phyloP scores from a whole-genome alignment of 2,888 invertebrate genomes.

The Heteromurus nitidus region DNA sequence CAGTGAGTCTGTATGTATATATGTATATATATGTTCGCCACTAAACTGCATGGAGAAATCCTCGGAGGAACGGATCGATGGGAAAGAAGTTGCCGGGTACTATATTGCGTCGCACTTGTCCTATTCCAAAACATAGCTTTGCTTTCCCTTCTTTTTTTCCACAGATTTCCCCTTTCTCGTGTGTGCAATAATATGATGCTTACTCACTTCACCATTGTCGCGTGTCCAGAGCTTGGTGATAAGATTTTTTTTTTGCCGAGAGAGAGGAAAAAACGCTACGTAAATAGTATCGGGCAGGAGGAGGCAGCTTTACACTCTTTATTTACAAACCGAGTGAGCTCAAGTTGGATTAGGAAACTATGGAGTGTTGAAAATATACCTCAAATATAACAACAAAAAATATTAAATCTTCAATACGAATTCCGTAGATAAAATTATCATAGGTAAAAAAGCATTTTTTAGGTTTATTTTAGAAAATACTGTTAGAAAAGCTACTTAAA shows the following conservation, averaged over 20 bases:
- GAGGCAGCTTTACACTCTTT: not conserved
- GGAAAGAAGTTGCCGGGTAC: slow-evolving; percentile 29
- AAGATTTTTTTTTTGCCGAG: not conserved
- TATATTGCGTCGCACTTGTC: slow-evolving; percentile 20
- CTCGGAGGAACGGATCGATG: slow-evolving; percentile 32
- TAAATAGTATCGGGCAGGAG: not conserved
- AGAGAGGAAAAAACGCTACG: not conserved
- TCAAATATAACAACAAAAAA: too few relatives aligned
- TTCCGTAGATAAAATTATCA: not conserved
- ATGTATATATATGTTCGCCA: not conserved
- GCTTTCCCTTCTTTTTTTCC: not conserved
- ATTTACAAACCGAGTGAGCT: too few relatives aligned
- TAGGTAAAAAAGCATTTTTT: not conserved
- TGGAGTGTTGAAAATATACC: too few relatives aligned
- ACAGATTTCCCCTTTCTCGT: not conserved
- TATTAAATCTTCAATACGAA: too few relatives aligned
- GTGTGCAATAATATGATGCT: too few relatives aligned
- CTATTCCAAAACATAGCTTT: not conserved
- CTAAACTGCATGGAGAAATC: slow-evolving; percentile 29
- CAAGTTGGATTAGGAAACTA: too few relatives aligned
- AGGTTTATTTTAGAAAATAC: too few relatives aligned
- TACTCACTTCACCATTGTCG: not conserved
- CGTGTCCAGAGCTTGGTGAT: too few relatives aligned
- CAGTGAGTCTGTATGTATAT: not conserved
- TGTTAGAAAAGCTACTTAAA: not conserved